These are phyloP conservation scores for Petrolisthes cinctipes DNA, from an alignment of 2,888 invertebrate genomes.

Conservation along the genomic window DNA sequence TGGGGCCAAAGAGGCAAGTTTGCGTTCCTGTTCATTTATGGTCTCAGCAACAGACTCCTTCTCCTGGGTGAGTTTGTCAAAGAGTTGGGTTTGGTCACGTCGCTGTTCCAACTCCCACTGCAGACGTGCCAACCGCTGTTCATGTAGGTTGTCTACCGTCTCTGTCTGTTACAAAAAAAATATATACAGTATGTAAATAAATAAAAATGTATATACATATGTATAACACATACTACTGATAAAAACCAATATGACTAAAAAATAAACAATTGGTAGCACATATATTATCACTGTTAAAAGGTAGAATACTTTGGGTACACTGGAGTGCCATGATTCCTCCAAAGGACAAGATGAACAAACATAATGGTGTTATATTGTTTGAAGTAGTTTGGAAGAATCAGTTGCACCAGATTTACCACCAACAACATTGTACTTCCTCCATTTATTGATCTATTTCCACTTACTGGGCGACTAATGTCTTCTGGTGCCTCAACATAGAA, in stretches of 20 bases:
- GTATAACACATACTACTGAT: too few species aligned
- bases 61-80: conserved; percentile 61
- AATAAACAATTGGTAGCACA: neutral
- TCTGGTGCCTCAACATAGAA: conserved; percentile 85
- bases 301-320: too few species aligned
- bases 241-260: too few species aligned
- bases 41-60: conserved; percentile 56
- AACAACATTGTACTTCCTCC: neutral
- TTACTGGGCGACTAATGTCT: conserved; percentile 71
- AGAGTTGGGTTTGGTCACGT: conserved; percentile 59
- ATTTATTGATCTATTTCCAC: neutral
- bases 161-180: conserved; percentile 39
- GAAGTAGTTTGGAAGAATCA: neutral
- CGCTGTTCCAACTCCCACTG: conserved; percentile 65
- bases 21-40: conserved; percentile 58
- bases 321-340: too few species aligned
- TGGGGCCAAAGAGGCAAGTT: conserved; percentile 62
- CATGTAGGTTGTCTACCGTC: conserved; percentile 60
- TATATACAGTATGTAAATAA: too few species aligned
- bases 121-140: conserved; percentile 61
- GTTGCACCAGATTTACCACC: too few species aligned
- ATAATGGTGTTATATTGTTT: neutral
- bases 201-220: too few species aligned
- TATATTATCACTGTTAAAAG: neutral
- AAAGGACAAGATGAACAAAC: too few species aligned